These are phyloP conservation scores for Catharus fuscescens DNA, from an alignment of 2,113 vertebrate genomes.

Conservation along the genomic window DNA sequence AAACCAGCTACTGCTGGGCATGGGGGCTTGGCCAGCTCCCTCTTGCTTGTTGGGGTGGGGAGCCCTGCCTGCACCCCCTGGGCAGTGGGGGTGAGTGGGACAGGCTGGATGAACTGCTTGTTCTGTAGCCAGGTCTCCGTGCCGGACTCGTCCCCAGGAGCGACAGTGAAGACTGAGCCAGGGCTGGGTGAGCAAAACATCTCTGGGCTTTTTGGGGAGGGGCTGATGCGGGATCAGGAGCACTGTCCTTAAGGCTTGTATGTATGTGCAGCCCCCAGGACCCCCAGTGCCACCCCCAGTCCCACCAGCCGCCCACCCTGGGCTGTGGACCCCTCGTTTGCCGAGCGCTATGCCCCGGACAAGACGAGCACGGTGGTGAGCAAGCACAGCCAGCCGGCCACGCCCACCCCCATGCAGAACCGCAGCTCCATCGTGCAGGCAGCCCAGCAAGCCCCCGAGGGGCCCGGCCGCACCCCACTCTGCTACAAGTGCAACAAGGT, in stretches of 20 bases:
- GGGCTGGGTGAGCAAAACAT: constrained; percentile 48
- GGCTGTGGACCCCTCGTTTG: constrained; percentile 91
- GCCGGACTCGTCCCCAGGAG: constrained; percentile 1
- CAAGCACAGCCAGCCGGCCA: constrained; percentile 89
- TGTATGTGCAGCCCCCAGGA: constrained; percentile 58
- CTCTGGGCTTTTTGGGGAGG: neutral
- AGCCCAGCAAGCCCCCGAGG: constrained; percentile 81
- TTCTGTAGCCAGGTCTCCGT: constrained; percentile 71
- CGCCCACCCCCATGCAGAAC: constrained; percentile 92
- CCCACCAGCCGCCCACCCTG: constrained; percentile 89
- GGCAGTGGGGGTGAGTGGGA: rapidly evolving
- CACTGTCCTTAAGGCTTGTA: neutral
- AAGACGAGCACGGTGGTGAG: constrained; percentile 95
- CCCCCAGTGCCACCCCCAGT: constrained; percentile 24
- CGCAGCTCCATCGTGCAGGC: constrained; percentile 97
- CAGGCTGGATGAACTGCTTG: constrained; percentile 41
- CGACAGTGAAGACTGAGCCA: constrained; percentile 47
- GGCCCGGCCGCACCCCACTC: constrained; percentile 83
- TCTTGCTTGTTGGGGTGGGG: neutral
- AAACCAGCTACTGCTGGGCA: neutral
- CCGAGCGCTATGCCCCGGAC: constrained; percentile 91
- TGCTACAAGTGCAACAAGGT: constrained; percentile 96
- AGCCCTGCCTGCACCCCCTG: neutral
- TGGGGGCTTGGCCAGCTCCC: neutral
- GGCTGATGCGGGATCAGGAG: rapidly evolving